Base-by-base conservation (phyloP, 2,888 invertebrate genomes). In the Erannis defoliaria region DNA sequence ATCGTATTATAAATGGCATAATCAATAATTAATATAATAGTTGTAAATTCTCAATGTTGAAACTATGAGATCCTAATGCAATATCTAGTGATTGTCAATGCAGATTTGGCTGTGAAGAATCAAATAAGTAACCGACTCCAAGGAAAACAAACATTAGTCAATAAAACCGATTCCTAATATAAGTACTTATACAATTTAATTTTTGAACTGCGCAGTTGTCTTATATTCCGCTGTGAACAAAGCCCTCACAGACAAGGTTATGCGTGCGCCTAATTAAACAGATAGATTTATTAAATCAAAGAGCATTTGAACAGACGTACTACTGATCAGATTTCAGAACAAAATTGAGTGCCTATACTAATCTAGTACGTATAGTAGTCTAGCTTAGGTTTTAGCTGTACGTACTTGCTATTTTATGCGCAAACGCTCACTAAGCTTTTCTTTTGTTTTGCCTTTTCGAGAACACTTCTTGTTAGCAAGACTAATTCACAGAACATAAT, bases 181-280 rank as follows among this genome's bases (percentile, higher is more conserved):
- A 59, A 73, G 66, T 74, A 69, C 71, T 45, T n/a, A 26, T 14
- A 46, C 31, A 38, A 43, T 19, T 74, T 78, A 74, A 77, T 76
- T 73, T 72, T 64, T 55, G 55, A 77, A 84, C 75, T 85, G 77
- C 86, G 86, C 81, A 86, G 83, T 79, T 76, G 76, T 74, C 68
- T 72, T 74, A 68, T 71, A 75, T 68, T 78, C 64, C 70, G 72
- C 64, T 62, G 69, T 67, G 70, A 73, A 68, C 73, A 71, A 72
- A 70, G 70, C 73, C 73, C 74, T 76, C 68, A 43, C 60, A 67
- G 68, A 68, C 77, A 78, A 79, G 78, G 79, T 75, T 79, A 76
- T 68, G 71, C 75, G 72, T 73, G 74, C 64, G 72, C 62, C 69
- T 70, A 75, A 77, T 78, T 75, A 73, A 71, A 71, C 64, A 67